A percentile compares a stretch with the other conserved stretches of the same genome.
These are phyloP conservation scores for Corythaixoides concolor DNA, from an alignment of 2,113 vertebrate genomes.

Conservation along the genomic window DNA sequence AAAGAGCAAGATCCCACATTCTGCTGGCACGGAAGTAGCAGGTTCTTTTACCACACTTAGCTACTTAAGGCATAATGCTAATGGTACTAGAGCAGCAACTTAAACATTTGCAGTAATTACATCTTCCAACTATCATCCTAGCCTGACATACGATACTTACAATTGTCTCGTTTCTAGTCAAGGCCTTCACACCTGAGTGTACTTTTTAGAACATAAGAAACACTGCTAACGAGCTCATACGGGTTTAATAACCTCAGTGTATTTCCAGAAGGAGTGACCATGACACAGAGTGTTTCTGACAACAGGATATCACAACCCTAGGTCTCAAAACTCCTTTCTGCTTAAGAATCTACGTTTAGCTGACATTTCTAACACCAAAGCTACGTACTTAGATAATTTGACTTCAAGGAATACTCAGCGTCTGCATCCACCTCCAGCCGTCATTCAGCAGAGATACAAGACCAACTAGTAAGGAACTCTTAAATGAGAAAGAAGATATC, in stretches of 20 bases:
- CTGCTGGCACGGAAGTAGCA: not conserved
- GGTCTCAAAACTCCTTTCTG: not conserved
- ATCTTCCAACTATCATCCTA: not conserved
- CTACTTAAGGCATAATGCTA: not conserved
- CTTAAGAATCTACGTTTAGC: not conserved
- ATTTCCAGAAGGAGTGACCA: not conserved
- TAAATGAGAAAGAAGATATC: slow-evolving; percentile 26
- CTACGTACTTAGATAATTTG: not conserved
- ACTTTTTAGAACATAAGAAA: not conserved
- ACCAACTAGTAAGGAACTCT: slow-evolving; percentile 27
- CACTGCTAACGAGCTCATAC: accelerated
- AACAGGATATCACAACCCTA: not conserved
- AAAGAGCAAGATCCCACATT: not conserved
- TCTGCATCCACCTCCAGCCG: slow-evolving; percentile 22
- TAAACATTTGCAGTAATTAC: not conserved
- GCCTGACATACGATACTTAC: accelerated
- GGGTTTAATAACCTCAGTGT: not conserved
- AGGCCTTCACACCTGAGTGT: not conserved
- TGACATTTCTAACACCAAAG: not conserved
- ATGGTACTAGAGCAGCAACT: not conserved
- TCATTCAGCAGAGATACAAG: slow-evolving; percentile 18
- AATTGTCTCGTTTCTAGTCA: not conserved
- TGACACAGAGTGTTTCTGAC: not conserved
- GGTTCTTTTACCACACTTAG: not conserved
- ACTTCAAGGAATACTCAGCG: slow-evolving; percentile 4